Evolutionary conservation across 2,797 vertebrate genomes (phyloP).

Genomic region (Decapterus maruadsi): DNA sequence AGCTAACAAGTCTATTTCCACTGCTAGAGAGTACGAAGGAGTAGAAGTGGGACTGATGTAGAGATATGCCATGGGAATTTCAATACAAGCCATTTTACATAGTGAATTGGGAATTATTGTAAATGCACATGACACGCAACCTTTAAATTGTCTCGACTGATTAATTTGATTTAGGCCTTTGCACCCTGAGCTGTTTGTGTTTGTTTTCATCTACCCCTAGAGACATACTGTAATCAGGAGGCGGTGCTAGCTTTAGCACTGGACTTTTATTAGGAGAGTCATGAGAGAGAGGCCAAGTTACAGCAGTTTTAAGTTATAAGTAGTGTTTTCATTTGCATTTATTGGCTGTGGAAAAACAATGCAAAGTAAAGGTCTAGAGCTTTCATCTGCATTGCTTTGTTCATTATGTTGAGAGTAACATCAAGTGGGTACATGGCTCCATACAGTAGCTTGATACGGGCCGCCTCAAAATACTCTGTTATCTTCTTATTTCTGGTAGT

Average conservation of each 20-base stretch:
- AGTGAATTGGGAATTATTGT: slow-evolving; percentile 33
- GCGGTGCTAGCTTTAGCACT: background rate
- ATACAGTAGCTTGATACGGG: background rate
- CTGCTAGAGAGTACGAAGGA: background rate
- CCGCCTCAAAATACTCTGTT: background rate
- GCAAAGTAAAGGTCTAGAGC: background rate
- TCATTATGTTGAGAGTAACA: background rate
- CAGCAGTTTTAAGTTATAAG: background rate
- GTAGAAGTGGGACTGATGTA: background rate
- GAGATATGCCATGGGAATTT: background rate
- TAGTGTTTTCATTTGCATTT: background rate
- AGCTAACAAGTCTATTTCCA: slow-evolving; percentile 10
- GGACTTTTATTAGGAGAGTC: background rate
- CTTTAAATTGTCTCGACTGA: slow-evolving; percentile 17
- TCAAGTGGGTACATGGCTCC: background rate
- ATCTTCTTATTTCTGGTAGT: background rate
- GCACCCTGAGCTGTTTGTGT: slow-evolving; percentile 16
- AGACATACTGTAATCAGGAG: slow-evolving; percentile 7
- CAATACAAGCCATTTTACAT: slow-evolving; percentile 10
- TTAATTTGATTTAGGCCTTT: slow-evolving; percentile 17
- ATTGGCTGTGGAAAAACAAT: no score
- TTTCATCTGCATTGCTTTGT: background rate
- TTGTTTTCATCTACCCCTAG: slow-evolving; percentile 3
- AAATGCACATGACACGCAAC: slow-evolving; percentile 12
- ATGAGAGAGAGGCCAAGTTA: background rate